These are phyloP conservation scores for Tetragnatha montana DNA, from an alignment of 2,888 invertebrate genomes.

Conservation along the genomic window DNA sequence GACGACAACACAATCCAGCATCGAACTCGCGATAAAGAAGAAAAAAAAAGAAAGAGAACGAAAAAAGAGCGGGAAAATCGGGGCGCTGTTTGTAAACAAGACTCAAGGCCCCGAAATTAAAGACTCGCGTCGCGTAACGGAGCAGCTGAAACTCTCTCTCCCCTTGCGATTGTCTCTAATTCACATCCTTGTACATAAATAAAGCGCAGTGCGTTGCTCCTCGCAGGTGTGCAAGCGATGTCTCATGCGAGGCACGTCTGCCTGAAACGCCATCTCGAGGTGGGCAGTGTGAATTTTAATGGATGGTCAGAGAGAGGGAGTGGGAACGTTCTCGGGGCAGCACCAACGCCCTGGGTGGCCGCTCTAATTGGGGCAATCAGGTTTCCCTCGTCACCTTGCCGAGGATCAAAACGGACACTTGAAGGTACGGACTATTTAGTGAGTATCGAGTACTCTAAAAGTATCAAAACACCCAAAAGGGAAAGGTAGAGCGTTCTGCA, in stretches of 20 bases:
- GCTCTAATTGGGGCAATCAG: not conserved
- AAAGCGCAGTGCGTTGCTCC: slow-evolving; percentile 37
- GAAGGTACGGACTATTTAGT: not conserved
- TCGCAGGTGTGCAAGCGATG: slow-evolving; percentile 33
- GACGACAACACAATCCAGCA: no score
- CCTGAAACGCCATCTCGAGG: slow-evolving; percentile 4
- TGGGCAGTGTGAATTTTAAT: not conserved
- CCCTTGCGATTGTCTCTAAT: not conserved
- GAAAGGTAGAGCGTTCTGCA: no score
- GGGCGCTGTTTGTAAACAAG: slow-evolving; percentile 62
- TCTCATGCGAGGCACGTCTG: slow-evolving; percentile 28
- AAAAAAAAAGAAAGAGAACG: not conserved
- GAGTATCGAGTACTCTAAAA: not conserved
- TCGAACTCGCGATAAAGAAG: not conserved
- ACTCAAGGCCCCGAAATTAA: slow-evolving; percentile 40
- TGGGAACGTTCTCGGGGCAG: not conserved
- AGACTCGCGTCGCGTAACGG: slow-evolving; percentile 43
- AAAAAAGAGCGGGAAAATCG: slow-evolving; percentile 17
- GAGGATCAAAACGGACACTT: not conserved
- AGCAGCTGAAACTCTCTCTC: slow-evolving; percentile 35
- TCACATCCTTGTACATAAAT: slow-evolving; percentile 47
- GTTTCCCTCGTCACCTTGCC: not conserved
- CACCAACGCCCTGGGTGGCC: no score
- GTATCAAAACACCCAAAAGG: no score
- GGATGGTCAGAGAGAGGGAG: not conserved